Evolutionary conservation across 2,888 invertebrate species (phyloP).

Genomic region (Drosophila pegasa): DNA sequence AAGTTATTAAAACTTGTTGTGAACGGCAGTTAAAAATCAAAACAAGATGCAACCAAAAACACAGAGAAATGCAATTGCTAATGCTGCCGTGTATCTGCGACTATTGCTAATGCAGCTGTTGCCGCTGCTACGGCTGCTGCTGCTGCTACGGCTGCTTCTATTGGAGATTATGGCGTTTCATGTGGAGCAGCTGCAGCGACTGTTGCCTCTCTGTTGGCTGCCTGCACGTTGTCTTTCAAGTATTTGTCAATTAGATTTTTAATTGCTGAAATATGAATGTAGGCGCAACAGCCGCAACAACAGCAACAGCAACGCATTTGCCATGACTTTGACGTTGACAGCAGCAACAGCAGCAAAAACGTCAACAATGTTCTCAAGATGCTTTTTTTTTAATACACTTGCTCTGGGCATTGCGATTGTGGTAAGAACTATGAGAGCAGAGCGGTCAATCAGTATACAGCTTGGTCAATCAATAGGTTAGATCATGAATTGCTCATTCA

Average conservation of each 20-base stretch:
- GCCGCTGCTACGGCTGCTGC: slow-evolving; percentile 17
- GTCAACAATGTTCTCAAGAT: slow-evolving; percentile 38
- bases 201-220: slow-evolving; percentile 45
- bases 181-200: slow-evolving; percentile 54
- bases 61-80: slow-evolving; percentile 52
- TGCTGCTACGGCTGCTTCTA: slow-evolving; percentile 14
- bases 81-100: slow-evolving; percentile 22
- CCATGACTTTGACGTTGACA: slow-evolving; percentile 62
- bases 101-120: slow-evolving; percentile 17
- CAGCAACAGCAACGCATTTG: slow-evolving; percentile 36
- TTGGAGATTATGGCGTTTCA: slow-evolving; percentile 48
- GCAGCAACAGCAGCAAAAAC: slow-evolving; percentile 39
- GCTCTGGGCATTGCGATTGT: neutral
- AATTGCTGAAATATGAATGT: slow-evolving; percentile 81
- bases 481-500: no score
- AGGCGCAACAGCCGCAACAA: slow-evolving; percentile 61
- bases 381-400: slow-evolving; percentile 24
- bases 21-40: slow-evolving; percentile 54
- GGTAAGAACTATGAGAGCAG: no score
- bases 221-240: slow-evolving; percentile 76
- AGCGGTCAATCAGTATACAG: neutral
- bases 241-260: slow-evolving; percentile 81
- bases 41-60: slow-evolving; percentile 54
- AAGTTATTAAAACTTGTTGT: slow-evolving; percentile 71
- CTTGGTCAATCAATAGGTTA: neutral